These are phyloP conservation scores for Cryptotermes secundus DNA, from an alignment of 1,140 invertebrate genomes.

Conservation along the genomic window DNA sequence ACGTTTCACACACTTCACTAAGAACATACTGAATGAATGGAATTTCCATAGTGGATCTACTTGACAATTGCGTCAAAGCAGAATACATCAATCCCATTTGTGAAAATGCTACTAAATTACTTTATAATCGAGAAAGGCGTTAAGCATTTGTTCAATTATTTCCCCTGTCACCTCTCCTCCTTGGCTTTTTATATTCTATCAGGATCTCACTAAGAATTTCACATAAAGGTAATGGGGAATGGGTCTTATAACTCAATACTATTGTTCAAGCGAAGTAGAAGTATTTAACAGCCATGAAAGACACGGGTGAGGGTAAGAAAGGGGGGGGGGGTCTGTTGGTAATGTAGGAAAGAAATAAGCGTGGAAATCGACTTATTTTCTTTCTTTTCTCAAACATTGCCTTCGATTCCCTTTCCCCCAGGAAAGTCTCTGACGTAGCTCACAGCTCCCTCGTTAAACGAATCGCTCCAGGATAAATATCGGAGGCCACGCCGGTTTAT, in stretches of 20 bases:
- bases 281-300: constrained; percentile 16
- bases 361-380: background rate
- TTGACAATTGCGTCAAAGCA: too few relatives aligned
- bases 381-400: background rate
- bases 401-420: background rate
- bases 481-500: background rate
- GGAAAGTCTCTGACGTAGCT: background rate
- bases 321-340: background rate
- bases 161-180: background rate
- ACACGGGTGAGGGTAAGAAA: background rate
- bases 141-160: background rate
- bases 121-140: background rate
- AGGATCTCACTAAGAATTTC: background rate
- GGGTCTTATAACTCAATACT: background rate
- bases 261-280: background rate
- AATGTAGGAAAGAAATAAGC: background rate
- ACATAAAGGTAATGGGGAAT: background rate
- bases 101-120: background rate
- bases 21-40: too few relatives aligned
- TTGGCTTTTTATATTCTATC: background rate
- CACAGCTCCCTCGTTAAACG: background rate
- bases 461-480: background rate
- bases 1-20: too few relatives aligned
- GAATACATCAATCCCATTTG: background rate
- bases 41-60: too few relatives aligned